Base-by-base conservation (phyloP, 1,140 invertebrate species). In the Trypoxylus dichotomus region DNA sequence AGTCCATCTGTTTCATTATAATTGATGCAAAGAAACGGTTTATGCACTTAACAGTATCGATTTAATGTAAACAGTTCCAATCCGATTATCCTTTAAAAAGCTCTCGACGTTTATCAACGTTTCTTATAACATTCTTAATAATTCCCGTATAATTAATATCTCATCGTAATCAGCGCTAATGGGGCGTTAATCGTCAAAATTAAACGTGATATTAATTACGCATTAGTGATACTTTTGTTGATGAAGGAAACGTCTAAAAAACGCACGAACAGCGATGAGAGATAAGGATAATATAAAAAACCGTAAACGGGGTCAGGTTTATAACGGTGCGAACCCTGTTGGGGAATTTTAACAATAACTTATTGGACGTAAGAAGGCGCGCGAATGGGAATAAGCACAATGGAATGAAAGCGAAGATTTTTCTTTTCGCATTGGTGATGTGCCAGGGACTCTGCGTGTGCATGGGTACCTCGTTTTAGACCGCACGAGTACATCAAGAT, bases 401-500 rank as follows among this genome's bases (percentile, higher is more conserved):
- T 29, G 72, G 72, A 68, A 41, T 6, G 63, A 71, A 71, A 32
- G 25, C 29, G 63, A 71, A 74, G 29, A 74, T 74, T 74, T 41
- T 41, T 43, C 29, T 41, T 74, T 41, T 41, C n/a, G 72, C 29
- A 32, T 74, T 74, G 72, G 72, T 74, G 72, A 74, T 74, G 29
- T 74, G 72, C 72, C 72, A 74, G 72, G 29, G 72, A 74, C 60
- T 68, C 60, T 68, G 60, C 60, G 24, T n/a, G 60, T 54, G 47
- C 47, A 54, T 29, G 24, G 24, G 27, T 68, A 27, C 60, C 60
- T 68, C 60, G 60, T 68, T 68, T 68, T 68, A 24, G 41, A 37
- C 41, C 19, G 41, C 29, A 74, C 6, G 72, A 74, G 63, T 73
- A 77, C 74, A 79, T 79, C 78, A 79, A 79, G 78, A 79, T 79